These are phyloP conservation scores for Drosophila ohnishii DNA, from an alignment of 1,140 invertebrate genomes.

Conservation along the genomic window DNA sequence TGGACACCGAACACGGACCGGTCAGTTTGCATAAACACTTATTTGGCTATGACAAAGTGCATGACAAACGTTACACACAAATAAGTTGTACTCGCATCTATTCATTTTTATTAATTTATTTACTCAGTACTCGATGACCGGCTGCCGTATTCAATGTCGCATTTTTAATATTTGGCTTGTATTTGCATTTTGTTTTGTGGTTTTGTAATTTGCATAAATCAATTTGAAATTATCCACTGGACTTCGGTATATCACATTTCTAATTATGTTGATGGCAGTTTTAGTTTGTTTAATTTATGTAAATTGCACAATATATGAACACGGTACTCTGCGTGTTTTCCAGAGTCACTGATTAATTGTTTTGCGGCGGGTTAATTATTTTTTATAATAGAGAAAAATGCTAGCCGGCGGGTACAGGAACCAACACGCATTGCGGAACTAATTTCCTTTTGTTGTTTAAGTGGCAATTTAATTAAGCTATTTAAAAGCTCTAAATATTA, in stretches of 20 bases:
- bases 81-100: constrained; percentile 47
- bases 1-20: constrained; percentile 12
- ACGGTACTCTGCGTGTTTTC: constrained; percentile 13
- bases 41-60: constrained; percentile 33
- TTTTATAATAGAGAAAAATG: constrained; percentile 34
- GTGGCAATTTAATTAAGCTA: constrained; percentile 76
- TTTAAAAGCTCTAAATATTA: constrained; percentile 67
- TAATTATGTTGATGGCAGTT: constrained; percentile 76
- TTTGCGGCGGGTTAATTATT: constrained; percentile 53
- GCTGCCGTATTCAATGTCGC: constrained; percentile 8
- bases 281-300: constrained; percentile 74
- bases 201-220: constrained; percentile 77
- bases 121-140: constrained; percentile 32
- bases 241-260: constrained; percentile 68
- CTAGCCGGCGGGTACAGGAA: background rate
- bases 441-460: constrained; percentile 58
- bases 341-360: constrained; percentile 66
- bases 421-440: constrained; percentile 42
- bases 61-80: constrained; percentile 61
- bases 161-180: constrained; percentile 39
- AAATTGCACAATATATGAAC: constrained; percentile 48
- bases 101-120: constrained; percentile 65
- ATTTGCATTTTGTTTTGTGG: constrained; percentile 71
- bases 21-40: constrained; percentile 37
- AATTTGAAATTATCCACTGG: constrained; percentile 58